Base-by-base conservation (phyloP, 1,140 invertebrate genomes). In the Cydia splendana region DNA sequence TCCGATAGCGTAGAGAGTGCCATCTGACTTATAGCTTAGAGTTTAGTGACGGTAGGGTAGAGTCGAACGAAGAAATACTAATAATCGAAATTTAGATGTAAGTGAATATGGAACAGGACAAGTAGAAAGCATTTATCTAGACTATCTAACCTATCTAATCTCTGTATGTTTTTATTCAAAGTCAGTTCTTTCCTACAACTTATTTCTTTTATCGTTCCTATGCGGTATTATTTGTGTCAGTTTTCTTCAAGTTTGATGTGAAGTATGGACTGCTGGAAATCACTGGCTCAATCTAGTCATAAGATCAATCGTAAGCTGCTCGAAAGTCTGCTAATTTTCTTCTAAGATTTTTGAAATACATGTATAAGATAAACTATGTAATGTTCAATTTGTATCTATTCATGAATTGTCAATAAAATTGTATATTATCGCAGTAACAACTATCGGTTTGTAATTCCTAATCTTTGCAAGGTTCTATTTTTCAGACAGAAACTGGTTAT, bases 221-320 rank as follows among this genome's bases (percentile, higher is more conserved):
- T 82, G 84, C 88, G 88, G 83, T 91, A 91, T 89, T 87, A 85
- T 86, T 90, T 88, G 87, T 81, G 87, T 91, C 91, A 87, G 88
- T 88, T 88, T 85, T 85, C 85, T 87, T 85, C 80, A 80, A 85
- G 83, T 86, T 88, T 81, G 80, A 79, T 85, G 83, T 81, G 81
- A 83, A 81, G 79, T 80, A 79, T 85, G 84, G 82, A 87, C 84
- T 87, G 86, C 90, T 80, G 86, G 84, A 85, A 86, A 86, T 87
- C 82, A 91, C 90, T 92, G 91, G 89, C 91, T 93, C 91, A 93
- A 92, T 93, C 91, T 93, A 93, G 91, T 93, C 91, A 93, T 93
- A 93, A 93, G 90, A 92, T 91, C 85, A 88, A 90, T 91, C 87
- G 82, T 90, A 88, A 91, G 86, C 84, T 90, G 82, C 88, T 90